Conservation (phyloP, 2,888 invertebrate genomes). For the Rhorus exstirpatorius region DNA sequence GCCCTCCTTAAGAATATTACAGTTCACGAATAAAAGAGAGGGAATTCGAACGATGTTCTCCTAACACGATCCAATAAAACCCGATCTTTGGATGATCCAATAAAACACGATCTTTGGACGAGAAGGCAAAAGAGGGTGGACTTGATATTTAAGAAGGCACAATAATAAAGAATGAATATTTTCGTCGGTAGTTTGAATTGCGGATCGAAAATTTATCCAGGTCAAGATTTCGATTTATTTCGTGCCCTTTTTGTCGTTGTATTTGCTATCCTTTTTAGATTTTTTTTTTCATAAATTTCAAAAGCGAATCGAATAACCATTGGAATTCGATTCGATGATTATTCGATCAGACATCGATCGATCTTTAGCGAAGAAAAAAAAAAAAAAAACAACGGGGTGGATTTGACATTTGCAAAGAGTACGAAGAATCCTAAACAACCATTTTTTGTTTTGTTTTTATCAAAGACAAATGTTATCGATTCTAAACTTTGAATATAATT, state of each 20-base stretch:
- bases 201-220: background rate
- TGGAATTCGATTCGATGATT: too few relatives aligned
- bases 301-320: too few relatives aligned
- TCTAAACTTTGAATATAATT: too few relatives aligned
- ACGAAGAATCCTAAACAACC: too few relatives aligned
- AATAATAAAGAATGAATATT: background rate
- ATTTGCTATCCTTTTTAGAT: background rate
- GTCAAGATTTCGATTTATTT: background rate
- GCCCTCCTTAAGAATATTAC: conserved; percentile 28
- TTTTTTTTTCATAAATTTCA: background rate
- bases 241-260: background rate
- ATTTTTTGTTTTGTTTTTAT: too few relatives aligned
- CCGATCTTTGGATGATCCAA: too few relatives aligned
- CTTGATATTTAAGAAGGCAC: background rate
- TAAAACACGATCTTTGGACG: conserved; percentile 7
- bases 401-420: too few relatives aligned
- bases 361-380: too few relatives aligned
- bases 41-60: conserved; percentile 10
- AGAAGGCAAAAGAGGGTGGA: background rate
- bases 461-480: too few relatives aligned
- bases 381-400: too few relatives aligned
- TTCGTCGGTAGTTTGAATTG: background rate
- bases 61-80: background rate
- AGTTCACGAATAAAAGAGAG: conserved; percentile 8
- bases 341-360: too few relatives aligned